Conservation (phyloP, 2,888 invertebrate genomes). For the Chelonus formosanus region DNA sequence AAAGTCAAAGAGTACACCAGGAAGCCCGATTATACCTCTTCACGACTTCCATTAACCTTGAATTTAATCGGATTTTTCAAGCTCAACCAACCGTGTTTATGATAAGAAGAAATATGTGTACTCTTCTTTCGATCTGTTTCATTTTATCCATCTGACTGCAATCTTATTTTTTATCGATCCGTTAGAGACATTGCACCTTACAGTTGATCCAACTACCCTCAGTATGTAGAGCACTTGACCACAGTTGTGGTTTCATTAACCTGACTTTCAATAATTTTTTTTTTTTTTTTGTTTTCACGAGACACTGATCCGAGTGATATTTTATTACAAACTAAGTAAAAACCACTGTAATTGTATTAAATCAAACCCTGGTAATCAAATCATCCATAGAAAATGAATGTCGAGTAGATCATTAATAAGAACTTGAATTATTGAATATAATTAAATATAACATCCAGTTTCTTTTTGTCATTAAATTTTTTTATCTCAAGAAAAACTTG, state of each 20-base stretch:
- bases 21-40: slow-evolving; percentile 35
- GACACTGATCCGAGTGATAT: not conserved
- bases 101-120: slow-evolving; percentile 2
- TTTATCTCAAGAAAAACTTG: too few relatives aligned
- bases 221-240: slow-evolving; percentile 18
- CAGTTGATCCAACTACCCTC: not conserved
- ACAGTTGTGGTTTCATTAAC: slow-evolving; percentile 7
- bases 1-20: slow-evolving; percentile 34
- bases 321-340: too few relatives aligned
- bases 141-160: not conserved
- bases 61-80: slow-evolving; percentile 27
- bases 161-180: not conserved
- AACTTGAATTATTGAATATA: too few relatives aligned
- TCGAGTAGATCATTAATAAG: too few relatives aligned
- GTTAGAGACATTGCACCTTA: not conserved
- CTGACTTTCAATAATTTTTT: not conserved
- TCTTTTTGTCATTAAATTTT: too few relatives aligned
- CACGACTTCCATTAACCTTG: slow-evolving; percentile 35
- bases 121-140: not conserved
- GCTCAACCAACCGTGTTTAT: slow-evolving; percentile 7
- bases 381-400: too few relatives aligned
- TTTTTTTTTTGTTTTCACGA: too few relatives aligned
- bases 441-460: too few relatives aligned
- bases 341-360: too few relatives aligned
- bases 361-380: too few relatives aligned